These are phyloP conservation scores for Magallana nippona DNA, from an alignment of 2,888 invertebrate species.

Conservation along the genomic window DNA sequence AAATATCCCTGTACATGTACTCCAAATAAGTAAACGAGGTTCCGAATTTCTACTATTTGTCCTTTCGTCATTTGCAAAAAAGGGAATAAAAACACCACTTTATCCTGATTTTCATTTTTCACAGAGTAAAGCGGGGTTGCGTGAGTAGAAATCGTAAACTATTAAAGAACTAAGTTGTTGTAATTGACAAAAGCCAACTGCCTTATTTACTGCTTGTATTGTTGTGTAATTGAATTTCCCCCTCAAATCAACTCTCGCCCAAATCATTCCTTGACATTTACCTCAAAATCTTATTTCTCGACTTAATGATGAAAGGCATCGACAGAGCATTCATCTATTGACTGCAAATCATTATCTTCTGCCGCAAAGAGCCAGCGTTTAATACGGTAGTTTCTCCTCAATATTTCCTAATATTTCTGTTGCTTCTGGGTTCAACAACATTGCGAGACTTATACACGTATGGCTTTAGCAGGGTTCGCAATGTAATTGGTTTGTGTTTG, in stretches of 20 bases:
- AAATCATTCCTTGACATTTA: background rate
- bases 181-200: conserved; percentile 24
- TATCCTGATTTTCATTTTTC: background rate
- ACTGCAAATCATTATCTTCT: background rate
- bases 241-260: background rate
- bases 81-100: background rate
- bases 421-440: too few relatives aligned
- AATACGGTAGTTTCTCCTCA: background rate
- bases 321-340: background rate
- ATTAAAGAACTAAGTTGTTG: background rate
- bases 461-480: too few relatives aligned
- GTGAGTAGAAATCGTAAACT: conserved; percentile 1
- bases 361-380: background rate
- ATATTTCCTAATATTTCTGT: conserved; percentile 12
- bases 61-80: background rate
- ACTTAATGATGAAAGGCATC: conserved; percentile 8
- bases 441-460: too few relatives aligned
- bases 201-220: conserved; percentile 31
- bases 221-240: conserved; percentile 26
- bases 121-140: background rate
- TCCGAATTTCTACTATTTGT: too few relatives aligned
- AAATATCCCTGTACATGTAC: too few relatives aligned
- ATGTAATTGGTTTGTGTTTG: too few relatives aligned
- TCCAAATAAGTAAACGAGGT: too few relatives aligned
- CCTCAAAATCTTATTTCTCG: conserved; percentile 8